Percentiles rank a stretch among this genome's conserved stretches.
phyloP scores from a whole-genome alignment of 2,888 invertebrate genomes.

The Scaptomyza polygonia region DNA sequence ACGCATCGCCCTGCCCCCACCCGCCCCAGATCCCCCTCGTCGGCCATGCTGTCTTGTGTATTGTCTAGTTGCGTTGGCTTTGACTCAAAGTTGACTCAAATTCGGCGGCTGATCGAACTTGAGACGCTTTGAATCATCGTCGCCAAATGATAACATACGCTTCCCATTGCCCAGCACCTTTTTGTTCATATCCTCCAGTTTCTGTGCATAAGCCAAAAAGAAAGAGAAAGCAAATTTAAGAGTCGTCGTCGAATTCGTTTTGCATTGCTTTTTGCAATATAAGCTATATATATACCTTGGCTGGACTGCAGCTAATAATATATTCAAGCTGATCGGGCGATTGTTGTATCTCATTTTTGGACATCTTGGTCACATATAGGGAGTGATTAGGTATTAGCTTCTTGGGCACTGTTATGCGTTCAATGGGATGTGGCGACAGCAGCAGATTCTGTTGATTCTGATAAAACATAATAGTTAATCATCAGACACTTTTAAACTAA shows the following conservation, averaged over 20 bases:
- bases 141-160: conserved; percentile 78
- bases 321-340: conserved; percentile 82
- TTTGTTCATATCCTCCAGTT: conserved; percentile 80
- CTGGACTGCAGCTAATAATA: conserved; percentile 82
- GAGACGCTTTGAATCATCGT: conserved; percentile 60
- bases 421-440: conserved; percentile 90
- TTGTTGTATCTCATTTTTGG: conserved; percentile 83
- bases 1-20: background rate
- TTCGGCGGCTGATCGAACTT: conserved; percentile 38
- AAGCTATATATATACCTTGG: conserved; percentile 81
- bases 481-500: no score
- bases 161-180: conserved; percentile 79
- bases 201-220: conserved; percentile 51
- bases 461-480: background rate
- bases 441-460: conserved; percentile 83
- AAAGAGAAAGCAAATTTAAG: background rate
- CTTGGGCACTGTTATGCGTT: conserved; percentile 82
- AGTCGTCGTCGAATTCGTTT: no score
- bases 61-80: background rate
- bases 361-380: conserved; percentile 87
- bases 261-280: no score
- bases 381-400: conserved; percentile 85
- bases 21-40: conserved; percentile 5
- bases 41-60: conserved; percentile 1
- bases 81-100: conserved; percentile 51